A percentile compares a stretch with the other conserved stretches of the same genome.
These are phyloP conservation scores for Sturnira hondurensis DNA, from an alignment of 2,113 vertebrate genomes.

Conservation along the genomic window DNA sequence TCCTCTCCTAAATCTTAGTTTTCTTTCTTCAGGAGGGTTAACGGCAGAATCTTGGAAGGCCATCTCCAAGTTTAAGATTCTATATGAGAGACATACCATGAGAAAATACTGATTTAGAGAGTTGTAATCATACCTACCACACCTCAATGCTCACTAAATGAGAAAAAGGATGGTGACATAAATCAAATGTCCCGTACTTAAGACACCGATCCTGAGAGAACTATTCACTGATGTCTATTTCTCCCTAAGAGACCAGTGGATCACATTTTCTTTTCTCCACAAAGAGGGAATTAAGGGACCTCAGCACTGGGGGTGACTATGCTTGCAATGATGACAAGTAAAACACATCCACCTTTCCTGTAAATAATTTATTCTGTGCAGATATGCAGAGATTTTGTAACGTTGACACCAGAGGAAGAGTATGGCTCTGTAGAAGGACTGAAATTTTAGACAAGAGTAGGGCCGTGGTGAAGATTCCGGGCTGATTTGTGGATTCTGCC, in stretches of 20 bases:
- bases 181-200: not conserved
- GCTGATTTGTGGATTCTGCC: not conserved
- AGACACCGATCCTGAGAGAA: not conserved
- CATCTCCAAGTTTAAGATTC: not conserved
- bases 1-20: not conserved
- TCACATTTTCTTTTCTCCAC: not conserved
- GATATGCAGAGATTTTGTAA: not conserved
- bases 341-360: not conserved
- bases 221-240: not conserved
- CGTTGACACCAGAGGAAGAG: not conserved
- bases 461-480: not conserved
- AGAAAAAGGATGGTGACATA: not conserved
- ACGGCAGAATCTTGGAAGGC: not conserved
- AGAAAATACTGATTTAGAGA: not conserved
- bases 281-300: not conserved
- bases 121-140: rapidly evolving
- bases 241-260: not conserved
- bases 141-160: not conserved
- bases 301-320: not conserved
- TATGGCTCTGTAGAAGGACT: not conserved
- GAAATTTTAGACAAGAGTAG: not conserved
- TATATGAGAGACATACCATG: not conserved
- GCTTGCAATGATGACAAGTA: not conserved
- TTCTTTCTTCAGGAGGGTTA: not conserved
- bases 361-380: not conserved